Evolutionary conservation across 2,888 invertebrate genomes (phyloP).

Genomic region (Colostygia pectinataria): DNA sequence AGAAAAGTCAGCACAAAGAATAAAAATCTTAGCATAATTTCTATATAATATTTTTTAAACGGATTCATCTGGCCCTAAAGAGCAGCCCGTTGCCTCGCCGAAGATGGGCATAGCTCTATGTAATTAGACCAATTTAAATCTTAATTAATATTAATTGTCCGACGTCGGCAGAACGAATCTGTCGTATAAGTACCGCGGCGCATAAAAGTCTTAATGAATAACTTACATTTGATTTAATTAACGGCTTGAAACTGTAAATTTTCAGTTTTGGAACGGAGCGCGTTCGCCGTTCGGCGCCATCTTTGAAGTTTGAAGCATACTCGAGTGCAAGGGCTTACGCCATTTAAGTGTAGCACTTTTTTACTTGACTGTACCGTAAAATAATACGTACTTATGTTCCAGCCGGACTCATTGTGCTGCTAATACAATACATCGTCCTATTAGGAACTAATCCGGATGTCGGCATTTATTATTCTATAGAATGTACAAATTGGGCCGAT

Average conservation of each 20-base stretch:
- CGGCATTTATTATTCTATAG: constrained; percentile 77
- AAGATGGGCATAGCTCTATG: constrained; percentile 73
- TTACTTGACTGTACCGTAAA: constrained; percentile 64
- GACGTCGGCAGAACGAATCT: constrained; percentile 80
- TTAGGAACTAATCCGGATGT: constrained; percentile 78
- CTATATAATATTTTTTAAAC: constrained; percentile 14
- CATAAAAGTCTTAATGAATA: constrained; percentile 41
- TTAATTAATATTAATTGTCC: constrained; percentile 83
- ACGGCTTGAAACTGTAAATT: constrained; percentile 36
- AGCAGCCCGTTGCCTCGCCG: constrained; percentile 60
- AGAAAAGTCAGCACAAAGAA: background rate
- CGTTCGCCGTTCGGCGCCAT: constrained; percentile 35
- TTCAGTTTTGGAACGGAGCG: constrained; percentile 36
- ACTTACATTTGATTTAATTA: constrained; percentile 51
- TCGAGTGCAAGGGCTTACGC: constrained; percentile 41
- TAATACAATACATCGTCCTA: constrained; percentile 70
- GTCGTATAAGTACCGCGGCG: constrained; percentile 70
- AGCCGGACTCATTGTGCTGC: constrained; percentile 66
- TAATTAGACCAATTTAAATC: constrained; percentile 83
- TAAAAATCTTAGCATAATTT: constrained; percentile 3
- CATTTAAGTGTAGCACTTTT: constrained; percentile 46
- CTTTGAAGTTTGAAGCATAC: constrained; percentile 48
- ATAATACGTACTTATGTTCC: constrained; percentile 67
- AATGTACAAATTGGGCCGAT: background rate
- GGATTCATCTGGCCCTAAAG: constrained; percentile 53